phyloP scores from a whole-genome alignment of 2,113 vertebrate species.

The Phylloscopus trochilus region DNA sequence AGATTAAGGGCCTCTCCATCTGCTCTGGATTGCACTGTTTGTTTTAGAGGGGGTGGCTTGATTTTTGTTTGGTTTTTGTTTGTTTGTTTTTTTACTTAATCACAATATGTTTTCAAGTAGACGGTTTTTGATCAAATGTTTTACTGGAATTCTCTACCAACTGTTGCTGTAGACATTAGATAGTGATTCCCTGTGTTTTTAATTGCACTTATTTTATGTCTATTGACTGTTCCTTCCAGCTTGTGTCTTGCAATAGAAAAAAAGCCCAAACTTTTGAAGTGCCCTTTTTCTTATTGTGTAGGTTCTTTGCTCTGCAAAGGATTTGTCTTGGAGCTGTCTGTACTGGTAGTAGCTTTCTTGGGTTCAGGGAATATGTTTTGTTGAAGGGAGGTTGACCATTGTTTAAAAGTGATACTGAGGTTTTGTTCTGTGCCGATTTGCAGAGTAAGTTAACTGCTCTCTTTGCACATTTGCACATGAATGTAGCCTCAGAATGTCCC shows the following conservation, averaged over 20 bases:
- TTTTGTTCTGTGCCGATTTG: background rate
- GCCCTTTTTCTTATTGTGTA: background rate
- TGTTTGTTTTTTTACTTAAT: background rate
- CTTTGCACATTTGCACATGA: background rate
- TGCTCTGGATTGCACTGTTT: background rate
- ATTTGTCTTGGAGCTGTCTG: background rate
- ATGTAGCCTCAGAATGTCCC: background rate
- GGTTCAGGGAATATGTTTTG: background rate
- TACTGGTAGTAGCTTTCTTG: background rate
- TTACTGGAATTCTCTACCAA: background rate
- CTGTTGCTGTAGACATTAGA: background rate
- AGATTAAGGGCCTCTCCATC: background rate
- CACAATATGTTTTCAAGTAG: background rate
- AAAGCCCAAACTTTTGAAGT: background rate
- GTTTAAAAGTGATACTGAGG: background rate
- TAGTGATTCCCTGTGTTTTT: background rate
- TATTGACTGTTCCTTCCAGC: background rate
- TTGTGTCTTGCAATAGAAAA: background rate
- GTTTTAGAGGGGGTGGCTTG: background rate
- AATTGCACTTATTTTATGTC: background rate
- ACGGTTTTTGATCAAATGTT: background rate
- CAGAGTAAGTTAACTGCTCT: background rate
- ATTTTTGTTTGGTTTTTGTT: background rate
- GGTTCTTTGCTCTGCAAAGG: background rate
- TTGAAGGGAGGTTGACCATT: background rate